phyloP scores from a whole-genome alignment of 2,797 vertebrate genomes.

The Australoheros facetus region DNA sequence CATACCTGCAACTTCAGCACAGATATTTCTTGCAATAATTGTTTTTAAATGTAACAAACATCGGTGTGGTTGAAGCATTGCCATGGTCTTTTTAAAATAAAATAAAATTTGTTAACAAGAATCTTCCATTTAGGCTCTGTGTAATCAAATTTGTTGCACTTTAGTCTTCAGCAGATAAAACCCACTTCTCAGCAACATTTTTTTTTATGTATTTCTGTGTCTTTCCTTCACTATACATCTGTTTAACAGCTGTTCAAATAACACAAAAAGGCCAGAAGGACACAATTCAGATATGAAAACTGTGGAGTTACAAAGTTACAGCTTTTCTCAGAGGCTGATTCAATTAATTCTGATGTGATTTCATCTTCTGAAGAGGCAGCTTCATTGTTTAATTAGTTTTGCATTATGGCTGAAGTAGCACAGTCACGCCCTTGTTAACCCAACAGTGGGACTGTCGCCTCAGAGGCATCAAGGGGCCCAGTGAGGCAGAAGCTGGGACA shows the following conservation, averaged over 20 bases:
- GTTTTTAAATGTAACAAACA: not conserved
- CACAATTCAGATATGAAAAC: not conserved
- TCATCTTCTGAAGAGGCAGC: slow-evolving; percentile 1
- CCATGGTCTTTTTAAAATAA: not conserved
- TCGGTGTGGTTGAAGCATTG: not conserved
- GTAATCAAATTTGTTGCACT: not conserved
- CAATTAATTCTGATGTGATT: not conserved
- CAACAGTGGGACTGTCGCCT: slow-evolving; percentile 50
- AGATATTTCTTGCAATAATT: not conserved
- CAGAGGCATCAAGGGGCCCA: slow-evolving; percentile 30
- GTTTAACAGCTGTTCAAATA: not conserved
- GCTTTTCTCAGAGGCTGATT: not conserved
- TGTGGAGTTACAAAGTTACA: not conserved
- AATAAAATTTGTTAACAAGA: not conserved
- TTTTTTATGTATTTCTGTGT: not conserved
- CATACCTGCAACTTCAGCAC: not conserved
- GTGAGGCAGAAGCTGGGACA: slow-evolving; percentile 67
- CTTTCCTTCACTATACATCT: not conserved
- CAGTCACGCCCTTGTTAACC: slow-evolving; percentile 61
- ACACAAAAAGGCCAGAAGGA: not conserved
- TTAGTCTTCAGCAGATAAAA: not conserved
- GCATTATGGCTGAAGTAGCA: slow-evolving; percentile 37
- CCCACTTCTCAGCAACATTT: not conserved
- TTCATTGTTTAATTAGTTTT: slow-evolving; percentile 35
- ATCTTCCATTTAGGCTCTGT: not conserved